Conservation (phyloP, 2,113 vertebrate species). For the Mustela nigripes region DNA sequence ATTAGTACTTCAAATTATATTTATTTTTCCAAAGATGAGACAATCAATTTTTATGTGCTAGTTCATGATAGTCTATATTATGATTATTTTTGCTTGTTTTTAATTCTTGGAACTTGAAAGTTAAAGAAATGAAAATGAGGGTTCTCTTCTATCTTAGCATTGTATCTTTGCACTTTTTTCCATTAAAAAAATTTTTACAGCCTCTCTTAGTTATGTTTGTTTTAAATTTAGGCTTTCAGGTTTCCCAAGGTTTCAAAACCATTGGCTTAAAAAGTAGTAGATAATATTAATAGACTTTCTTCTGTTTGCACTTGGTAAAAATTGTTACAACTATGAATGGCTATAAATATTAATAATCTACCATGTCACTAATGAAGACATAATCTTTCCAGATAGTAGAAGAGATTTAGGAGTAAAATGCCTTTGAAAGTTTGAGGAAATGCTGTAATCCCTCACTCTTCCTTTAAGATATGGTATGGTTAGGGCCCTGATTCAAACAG, state of each 20-base stretch:
- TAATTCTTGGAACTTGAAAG: neutral
- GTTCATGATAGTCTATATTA: neutral
- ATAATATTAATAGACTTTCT: neutral
- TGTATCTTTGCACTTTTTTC: neutral
- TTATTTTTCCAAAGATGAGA: neutral
- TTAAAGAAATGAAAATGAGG: neutral
- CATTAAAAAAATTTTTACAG: neutral
- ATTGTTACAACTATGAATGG: neutral
- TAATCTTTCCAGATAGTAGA: neutral
- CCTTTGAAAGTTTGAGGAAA: slow-evolving; percentile 1
- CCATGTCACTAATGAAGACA: neutral
- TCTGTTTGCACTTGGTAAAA: neutral
- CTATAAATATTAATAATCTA: neutral
- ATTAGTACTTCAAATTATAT: neutral
- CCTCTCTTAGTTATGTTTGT: neutral
- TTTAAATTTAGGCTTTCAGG: slow-evolving; percentile 1
- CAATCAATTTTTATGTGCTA: neutral
- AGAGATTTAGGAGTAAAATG: neutral
- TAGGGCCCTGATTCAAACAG: neutral
- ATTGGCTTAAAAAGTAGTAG: neutral
- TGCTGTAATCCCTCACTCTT: neutral
- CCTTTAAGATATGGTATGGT: neutral
- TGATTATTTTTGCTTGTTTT: neutral
- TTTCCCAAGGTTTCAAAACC: neutral
- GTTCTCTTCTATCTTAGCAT: neutral